phyloP scores from a whole-genome alignment of 2,888 invertebrate species.

The Candidula unifasciata region DNA sequence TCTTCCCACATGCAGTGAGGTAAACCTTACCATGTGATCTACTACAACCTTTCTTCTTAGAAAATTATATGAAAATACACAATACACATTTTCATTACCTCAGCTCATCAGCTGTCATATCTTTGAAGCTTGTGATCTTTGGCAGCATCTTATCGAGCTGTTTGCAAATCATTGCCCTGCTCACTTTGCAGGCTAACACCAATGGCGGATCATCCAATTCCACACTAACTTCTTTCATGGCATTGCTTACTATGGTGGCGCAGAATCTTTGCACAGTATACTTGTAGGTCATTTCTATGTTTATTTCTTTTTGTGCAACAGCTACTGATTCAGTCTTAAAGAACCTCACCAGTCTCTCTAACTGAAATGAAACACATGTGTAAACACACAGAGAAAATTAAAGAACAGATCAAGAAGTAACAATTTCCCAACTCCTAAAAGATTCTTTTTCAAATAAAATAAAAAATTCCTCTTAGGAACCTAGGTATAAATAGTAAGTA shows the following conservation, averaged over 20 bases:
- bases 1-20: too few species aligned
- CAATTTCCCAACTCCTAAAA: too few species aligned
- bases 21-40: too few species aligned
- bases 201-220: slow-evolving; percentile 48
- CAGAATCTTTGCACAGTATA: slow-evolving; percentile 38
- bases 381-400: neutral
- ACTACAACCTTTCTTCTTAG: too few species aligned
- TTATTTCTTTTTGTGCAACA: slow-evolving; percentile 48
- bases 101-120: slow-evolving; percentile 49
- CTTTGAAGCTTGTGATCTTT: slow-evolving; percentile 31
- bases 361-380: slow-evolving; percentile 11
- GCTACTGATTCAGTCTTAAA: slow-evolving; percentile 26
- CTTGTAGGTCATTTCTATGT: slow-evolving; percentile 24
- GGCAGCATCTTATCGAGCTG: slow-evolving; percentile 31
- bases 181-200: slow-evolving; percentile 42
- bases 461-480: too few species aligned
- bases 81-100: slow-evolving; percentile 15
- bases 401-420: too few species aligned
- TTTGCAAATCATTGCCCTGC: slow-evolving; percentile 33
- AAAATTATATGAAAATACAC: neutral
- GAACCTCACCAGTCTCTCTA: slow-evolving; percentile 39
- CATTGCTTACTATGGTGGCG: slow-evolving; percentile 34
- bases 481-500: too few species aligned
- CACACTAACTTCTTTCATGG: slow-evolving; percentile 31
- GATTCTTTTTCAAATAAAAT: too few species aligned